A percentile compares a stretch with the other conserved stretches of the same genome.
phyloP scores from a whole-genome alignment of 1,140 invertebrate species.

The Brachionus rubens region DNA sequence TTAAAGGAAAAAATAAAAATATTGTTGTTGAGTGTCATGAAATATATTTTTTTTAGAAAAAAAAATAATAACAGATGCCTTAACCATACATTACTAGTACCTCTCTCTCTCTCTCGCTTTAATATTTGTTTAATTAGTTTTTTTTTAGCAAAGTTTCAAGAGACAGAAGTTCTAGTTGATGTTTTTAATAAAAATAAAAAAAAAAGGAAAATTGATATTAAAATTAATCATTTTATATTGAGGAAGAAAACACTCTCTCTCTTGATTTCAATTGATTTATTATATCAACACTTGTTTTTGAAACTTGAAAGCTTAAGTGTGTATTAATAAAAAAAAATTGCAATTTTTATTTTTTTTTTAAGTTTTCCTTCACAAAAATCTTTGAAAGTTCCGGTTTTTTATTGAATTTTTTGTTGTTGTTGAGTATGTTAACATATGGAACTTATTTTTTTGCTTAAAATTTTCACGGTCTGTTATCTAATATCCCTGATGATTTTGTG shows the following conservation, averaged over 20 bases:
- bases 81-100: constrained; percentile 33
- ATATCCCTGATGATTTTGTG: too few relatives aligned
- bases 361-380: neutral
- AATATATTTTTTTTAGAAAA: neutral
- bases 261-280: constrained; percentile 5
- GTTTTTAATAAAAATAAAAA: neutral
- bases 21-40: constrained; percentile 28
- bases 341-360: constrained; percentile 2
- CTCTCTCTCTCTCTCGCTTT: neutral
- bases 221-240: constrained; percentile 20
- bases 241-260: constrained; percentile 24
- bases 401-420: too few relatives aligned
- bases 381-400: neutral
- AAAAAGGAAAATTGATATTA: constrained; percentile 14
- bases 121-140: constrained; percentile 42
- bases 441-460: neutral
- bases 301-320: constrained; percentile 29
- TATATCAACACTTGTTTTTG: constrained; percentile 29
- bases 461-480: neutral
- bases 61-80: constrained; percentile 24
- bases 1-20: constrained; percentile 35
- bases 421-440: constrained; percentile 15
- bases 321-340: constrained; percentile 17
- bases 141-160: constrained; percentile 26
- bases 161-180: constrained; percentile 36